Base-by-base conservation (phyloP, 1,140 invertebrate species). In the Venustaconcha ellipsiformis region DNA sequence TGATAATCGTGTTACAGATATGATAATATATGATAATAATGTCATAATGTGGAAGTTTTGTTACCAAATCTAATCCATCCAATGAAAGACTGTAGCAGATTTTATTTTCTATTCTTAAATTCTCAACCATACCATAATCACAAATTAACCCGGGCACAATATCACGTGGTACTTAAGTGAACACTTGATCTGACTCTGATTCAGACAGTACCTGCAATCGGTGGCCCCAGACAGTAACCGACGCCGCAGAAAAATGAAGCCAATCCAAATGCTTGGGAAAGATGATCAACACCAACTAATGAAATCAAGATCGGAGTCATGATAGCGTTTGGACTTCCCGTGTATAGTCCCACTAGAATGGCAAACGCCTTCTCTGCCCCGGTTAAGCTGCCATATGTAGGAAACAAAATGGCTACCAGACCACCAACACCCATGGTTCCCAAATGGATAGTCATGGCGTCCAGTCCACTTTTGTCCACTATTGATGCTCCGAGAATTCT, bases 271-370 rank as follows among this genome's bases (percentile, higher is more conserved):
- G 74, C 74, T 37, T 70, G 63, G 1, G 74, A 76, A 4, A 76
- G 48, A 15, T 71, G 70, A 15, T 55, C 26, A 12, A 76, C 57
- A 8, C 69, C 74, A n/a, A 76, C 74, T 23, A 76, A 67, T 26
- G 62, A 66, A 1, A 76, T 20, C 17, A 69, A 71, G 4, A 76
- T 17, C 1, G 74, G 74, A 60, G 74, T 76, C 68, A 76, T 70
- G 68, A 76, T 70, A 4, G 67, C 23, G n/a, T 76, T 76, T 30
- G 69, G 68, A 63, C 74, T 66, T 14, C 74, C 74, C 1, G 62
- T 70, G 59, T 65, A 76, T 1, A 76, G 18, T 12, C 74, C 74
- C 18, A 76, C 18, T 26, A 66, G 68, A 23, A 60, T 58, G 11
- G 74, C 30, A 59, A 71, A 76, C 11, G 67, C 55, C 15, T 71